Evolutionary conservation across 2,113 vertebrate genomes (phyloP).

Genomic region (Artemisiospiza belli): DNA sequence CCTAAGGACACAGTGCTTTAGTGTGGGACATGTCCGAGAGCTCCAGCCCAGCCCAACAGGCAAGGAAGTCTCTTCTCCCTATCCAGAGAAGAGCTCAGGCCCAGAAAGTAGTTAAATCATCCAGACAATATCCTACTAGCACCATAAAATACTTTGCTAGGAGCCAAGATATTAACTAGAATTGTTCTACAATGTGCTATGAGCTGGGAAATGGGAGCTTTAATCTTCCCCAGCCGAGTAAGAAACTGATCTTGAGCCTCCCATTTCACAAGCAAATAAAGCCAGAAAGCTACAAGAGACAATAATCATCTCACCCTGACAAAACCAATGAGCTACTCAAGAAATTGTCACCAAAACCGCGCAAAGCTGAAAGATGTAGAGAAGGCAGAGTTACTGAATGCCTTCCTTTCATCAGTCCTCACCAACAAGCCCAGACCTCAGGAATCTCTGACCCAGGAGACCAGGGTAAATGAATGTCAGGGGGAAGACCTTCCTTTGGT

Average conservation of each 20-base stretch:
- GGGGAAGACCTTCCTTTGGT: neutral
- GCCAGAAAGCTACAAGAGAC: neutral
- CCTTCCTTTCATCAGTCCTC: neutral
- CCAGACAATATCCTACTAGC: neutral
- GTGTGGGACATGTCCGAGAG: neutral
- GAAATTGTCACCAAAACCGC: neutral
- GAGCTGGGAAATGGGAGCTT: neutral
- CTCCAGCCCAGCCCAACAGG: neutral
- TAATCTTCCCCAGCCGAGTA: neutral
- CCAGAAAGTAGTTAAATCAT: neutral
- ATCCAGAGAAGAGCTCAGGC: neutral
- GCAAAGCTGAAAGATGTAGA: neutral
- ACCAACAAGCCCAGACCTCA: neutral
- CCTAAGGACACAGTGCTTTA: neutral
- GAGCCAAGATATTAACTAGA: neutral
- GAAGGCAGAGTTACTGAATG: neutral
- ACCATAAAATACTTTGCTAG: neutral
- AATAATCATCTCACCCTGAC: neutral
- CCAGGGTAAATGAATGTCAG: neutral
- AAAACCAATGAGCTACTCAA: neutral
- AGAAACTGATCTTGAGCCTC: neutral
- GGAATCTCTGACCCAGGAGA: neutral
- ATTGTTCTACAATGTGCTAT: neutral
- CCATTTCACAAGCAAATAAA: conserved; percentile 9
- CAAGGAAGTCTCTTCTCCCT: neutral